Evolutionary conservation across 2,113 vertebrate genomes (phyloP).

Genomic region (Ardeotis arabs): DNA sequence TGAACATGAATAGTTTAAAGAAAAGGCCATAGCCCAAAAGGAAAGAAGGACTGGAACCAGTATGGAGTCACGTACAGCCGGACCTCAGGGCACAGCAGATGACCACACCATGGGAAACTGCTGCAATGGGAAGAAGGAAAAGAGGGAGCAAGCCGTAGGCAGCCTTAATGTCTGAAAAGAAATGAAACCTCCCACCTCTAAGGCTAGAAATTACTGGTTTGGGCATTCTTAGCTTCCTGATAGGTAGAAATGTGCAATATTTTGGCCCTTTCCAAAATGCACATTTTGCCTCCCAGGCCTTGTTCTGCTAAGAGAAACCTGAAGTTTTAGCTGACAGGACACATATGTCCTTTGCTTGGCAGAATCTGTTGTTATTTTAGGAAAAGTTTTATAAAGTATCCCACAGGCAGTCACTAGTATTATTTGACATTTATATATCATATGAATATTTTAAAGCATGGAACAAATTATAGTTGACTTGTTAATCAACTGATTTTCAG

Average conservation of each 20-base stretch:
- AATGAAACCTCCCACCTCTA: background rate
- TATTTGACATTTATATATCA: background rate
- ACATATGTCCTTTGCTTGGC: background rate
- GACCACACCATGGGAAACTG: background rate
- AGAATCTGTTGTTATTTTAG: background rate
- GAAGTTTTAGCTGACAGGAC: background rate
- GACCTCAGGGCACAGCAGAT: background rate
- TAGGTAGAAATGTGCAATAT: background rate
- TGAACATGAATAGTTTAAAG: background rate
- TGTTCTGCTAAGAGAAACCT: background rate
- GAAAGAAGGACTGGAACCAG: background rate
- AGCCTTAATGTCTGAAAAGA: background rate
- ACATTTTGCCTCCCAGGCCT: background rate
- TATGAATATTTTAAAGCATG: background rate
- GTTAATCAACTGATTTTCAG: slow-evolving; percentile 7
- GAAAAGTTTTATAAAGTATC: background rate
- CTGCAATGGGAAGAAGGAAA: background rate
- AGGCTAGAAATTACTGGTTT: background rate
- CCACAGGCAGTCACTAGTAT: background rate
- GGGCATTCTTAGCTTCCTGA: background rate
- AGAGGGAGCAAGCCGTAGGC: background rate
- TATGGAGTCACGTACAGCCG: background rate
- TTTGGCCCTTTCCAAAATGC: background rate
- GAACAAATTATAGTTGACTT: background rate
- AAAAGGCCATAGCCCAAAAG: background rate